Evolutionary conservation across 2,888 invertebrate genomes (phyloP).

Genomic region (Yponomeuta malinellus): DNA sequence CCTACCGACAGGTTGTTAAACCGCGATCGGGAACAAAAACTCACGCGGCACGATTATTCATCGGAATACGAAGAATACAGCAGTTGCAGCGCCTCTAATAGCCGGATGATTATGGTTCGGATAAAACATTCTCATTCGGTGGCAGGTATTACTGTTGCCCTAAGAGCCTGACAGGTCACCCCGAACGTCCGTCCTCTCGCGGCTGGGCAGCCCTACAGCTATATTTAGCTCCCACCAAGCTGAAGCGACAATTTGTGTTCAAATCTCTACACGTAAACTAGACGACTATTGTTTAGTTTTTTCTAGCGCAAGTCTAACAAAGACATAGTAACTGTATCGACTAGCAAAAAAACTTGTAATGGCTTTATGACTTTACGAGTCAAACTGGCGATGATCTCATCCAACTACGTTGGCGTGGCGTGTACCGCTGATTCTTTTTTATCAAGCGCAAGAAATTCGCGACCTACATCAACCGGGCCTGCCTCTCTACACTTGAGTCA

Average conservation of each 20-base stretch:
- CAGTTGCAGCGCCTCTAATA: conserved; percentile 32
- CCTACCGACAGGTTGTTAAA: conserved; percentile 67
- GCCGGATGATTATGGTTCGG: conserved; percentile 30
- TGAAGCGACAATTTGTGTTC: not conserved
- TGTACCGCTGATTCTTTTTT: conserved; percentile 35
- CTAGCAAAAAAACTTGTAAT: not conserved
- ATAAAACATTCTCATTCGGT: conserved; percentile 24
- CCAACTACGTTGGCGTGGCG: conserved; percentile 15
- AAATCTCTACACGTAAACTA: not conserved
- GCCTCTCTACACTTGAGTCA: not conserved
- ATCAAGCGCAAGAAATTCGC: conserved; percentile 43
- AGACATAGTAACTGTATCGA: not conserved
- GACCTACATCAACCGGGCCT: conserved; percentile 63
- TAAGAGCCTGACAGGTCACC: conserved; percentile 35
- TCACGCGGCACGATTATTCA: conserved; percentile 39
- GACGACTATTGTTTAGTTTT: conserved; percentile 8
- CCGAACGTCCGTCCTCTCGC: conserved; percentile 23
- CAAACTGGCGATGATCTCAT: conserved; percentile 43
- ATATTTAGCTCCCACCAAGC: conserved; percentile 14
- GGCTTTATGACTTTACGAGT: not conserved
- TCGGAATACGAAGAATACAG: conserved; percentile 39
- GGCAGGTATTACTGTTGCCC: conserved; percentile 38
- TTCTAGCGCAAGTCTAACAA: not conserved
- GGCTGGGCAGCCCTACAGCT: conserved; percentile 12
- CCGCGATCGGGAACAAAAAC: conserved; percentile 55